phyloP scores from a whole-genome alignment of 1,140 invertebrate species.

The Bombus ignitus region DNA sequence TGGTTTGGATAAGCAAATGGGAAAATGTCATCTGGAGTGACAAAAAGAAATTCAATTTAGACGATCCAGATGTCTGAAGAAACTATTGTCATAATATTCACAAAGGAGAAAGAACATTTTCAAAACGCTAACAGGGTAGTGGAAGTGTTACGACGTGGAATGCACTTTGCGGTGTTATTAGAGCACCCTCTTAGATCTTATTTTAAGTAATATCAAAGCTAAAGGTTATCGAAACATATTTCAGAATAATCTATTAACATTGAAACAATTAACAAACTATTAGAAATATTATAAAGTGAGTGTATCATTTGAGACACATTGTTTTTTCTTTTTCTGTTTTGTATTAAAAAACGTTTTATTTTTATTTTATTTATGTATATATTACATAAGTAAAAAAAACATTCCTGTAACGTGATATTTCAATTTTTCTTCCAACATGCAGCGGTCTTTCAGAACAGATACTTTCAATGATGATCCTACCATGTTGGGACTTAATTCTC shows the following conservation, averaged over 20 bases:
- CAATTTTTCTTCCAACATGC: no score
- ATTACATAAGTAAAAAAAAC: no score
- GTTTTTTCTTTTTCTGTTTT: no score
- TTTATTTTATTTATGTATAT: no score
- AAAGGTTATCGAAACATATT: neutral
- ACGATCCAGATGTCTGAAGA: neutral
- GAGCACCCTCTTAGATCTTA: neutral
- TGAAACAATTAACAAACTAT: no score
- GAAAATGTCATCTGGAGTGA: neutral
- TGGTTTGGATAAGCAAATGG: neutral
- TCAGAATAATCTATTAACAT: neutral
- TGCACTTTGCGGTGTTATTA: neutral
- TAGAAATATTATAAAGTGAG: no score
- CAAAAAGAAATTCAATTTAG: neutral
- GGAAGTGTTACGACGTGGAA: neutral
- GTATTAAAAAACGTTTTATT: no score
- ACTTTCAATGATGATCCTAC: no score
- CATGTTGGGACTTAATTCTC: no score
- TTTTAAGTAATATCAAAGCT: neutral
- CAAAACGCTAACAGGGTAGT: neutral
- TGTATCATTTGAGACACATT: no score
- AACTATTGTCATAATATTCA: neutral
- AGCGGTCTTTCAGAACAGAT: no score
- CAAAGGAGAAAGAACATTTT: neutral
- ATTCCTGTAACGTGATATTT: no score